These are phyloP conservation scores for Lathronympha strigana DNA, from an alignment of 2,888 invertebrate species.

Conservation along the genomic window DNA sequence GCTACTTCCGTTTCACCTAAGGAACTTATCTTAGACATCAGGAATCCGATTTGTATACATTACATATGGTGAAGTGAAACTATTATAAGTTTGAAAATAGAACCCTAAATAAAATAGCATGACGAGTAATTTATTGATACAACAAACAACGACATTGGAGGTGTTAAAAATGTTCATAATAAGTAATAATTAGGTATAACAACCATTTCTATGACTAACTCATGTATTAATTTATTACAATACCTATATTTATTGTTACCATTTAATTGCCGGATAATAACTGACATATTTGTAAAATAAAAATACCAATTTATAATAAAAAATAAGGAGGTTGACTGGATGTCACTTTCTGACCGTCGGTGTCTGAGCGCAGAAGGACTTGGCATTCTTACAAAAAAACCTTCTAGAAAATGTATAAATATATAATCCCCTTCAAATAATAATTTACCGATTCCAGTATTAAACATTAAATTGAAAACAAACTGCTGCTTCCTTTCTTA, in stretches of 20 bases:
- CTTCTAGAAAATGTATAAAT: background rate
- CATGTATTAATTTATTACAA: constrained; percentile 9
- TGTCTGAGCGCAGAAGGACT: background rate
- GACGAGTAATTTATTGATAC: background rate
- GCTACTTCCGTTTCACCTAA: no score
- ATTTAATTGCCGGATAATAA: background rate
- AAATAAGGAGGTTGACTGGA: background rate
- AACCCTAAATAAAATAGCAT: no score
- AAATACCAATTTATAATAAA: background rate
- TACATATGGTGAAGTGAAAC: no score
- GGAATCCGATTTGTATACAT: no score
- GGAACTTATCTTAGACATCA: no score
- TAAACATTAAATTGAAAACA: constrained; percentile 7
- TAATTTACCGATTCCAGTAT: background rate
- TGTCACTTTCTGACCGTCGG: background rate
- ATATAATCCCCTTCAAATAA: background rate
- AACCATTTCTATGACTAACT: background rate
- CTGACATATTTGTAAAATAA: background rate
- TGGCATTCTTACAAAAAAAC: background rate
- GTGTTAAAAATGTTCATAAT: background rate
- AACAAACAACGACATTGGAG: background rate
- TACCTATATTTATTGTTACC: background rate
- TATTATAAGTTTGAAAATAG: no score
- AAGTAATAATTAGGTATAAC: no score
- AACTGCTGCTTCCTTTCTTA: background rate